A percentile compares a stretch with the other conserved stretches of the same genome.
phyloP scores from a whole-genome alignment of 2,113 vertebrate species.

The Melanerpes formicivorus region DNA sequence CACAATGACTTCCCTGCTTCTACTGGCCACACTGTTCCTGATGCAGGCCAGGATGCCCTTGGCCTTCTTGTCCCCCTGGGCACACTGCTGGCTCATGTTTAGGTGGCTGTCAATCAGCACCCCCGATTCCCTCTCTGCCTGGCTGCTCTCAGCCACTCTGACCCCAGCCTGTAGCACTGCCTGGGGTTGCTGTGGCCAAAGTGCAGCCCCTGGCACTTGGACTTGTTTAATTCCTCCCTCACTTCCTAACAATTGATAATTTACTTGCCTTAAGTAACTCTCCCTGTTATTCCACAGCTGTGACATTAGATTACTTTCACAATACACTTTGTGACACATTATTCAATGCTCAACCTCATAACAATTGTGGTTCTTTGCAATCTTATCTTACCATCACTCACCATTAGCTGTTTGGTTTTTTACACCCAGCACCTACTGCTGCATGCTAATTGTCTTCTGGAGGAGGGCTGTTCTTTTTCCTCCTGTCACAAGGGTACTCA shows the following conservation, averaged over 20 bases:
- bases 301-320: not conserved
- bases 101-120: no score
- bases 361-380: not conserved
- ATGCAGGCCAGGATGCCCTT: no score
- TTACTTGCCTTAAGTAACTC: not conserved
- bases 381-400: not conserved
- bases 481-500: not conserved
- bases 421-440: not conserved
- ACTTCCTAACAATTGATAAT: not conserved
- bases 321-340: not conserved
- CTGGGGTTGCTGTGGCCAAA: no score
- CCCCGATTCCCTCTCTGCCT: no score
- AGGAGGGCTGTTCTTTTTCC: not conserved
- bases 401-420: not conserved
- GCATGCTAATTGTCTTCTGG: not conserved
- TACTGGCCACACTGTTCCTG: no score
- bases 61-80: no score
- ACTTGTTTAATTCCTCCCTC: not conserved
- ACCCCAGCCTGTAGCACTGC: no score
- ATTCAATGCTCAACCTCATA: not conserved
- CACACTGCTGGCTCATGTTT: no score
- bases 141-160: no score
- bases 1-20: no score
- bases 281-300: not conserved
- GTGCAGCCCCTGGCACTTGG: no score